These are phyloP conservation scores for Loris lydekkerianus DNA, from an alignment of 2,797 vertebrate species.

Conservation along the genomic window DNA sequence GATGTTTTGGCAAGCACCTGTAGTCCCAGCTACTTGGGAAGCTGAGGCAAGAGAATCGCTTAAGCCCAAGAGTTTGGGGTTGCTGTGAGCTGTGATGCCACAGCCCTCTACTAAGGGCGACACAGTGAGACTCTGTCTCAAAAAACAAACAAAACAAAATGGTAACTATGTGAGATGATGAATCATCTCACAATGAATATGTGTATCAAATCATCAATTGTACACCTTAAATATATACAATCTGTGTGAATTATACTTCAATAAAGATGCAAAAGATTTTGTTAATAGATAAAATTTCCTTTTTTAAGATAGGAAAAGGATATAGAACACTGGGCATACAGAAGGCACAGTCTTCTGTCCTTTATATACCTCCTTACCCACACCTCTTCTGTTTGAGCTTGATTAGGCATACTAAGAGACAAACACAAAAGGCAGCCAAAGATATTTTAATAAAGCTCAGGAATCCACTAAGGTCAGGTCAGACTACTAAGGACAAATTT, in stretches of 20 bases:
- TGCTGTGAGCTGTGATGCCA: no score
- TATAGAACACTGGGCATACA: neutral
- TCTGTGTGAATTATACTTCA: neutral
- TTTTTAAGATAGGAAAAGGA: neutral
- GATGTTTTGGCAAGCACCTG: no score
- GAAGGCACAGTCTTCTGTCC: neutral
- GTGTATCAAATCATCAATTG: neutral
- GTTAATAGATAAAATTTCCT: neutral
- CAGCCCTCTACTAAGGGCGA: no score
- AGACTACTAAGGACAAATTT: neutral
- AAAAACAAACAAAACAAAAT: neutral
- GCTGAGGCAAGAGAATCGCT: no score
- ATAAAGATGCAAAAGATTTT: neutral
- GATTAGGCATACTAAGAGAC: neutral
- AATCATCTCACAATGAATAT: neutral
- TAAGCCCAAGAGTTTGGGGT: no score
- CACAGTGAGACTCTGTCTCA: no score
- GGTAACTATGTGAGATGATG: neutral
- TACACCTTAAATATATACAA: neutral
- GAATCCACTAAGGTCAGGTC: neutral
- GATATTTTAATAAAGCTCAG: conserved; percentile 63
- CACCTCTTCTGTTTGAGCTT: neutral
- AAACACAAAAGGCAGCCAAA: conserved; percentile 7
- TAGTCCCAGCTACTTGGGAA: no score
- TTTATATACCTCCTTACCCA: neutral